phyloP scores from a whole-genome alignment of 2,888 invertebrate species.

The Ametastegia equiseti region DNA sequence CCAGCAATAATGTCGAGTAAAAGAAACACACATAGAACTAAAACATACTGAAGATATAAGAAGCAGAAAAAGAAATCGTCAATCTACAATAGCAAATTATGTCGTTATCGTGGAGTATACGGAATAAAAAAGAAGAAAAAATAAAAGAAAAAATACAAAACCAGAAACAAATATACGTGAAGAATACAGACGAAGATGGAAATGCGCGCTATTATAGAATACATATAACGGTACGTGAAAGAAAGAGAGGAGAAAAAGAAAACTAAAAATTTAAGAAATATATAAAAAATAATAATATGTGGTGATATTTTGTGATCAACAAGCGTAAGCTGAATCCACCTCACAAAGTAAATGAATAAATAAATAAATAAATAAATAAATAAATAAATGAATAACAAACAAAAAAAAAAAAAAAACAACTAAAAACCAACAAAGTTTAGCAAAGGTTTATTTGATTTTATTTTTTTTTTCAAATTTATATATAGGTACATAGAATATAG shows the following conservation, averaged over 20 bases:
- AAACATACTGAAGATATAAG: too few relatives aligned
- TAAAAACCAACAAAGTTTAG: slow-evolving; percentile 41
- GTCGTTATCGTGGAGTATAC: too few relatives aligned
- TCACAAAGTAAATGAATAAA: slow-evolving; percentile 9
- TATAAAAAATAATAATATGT: too few relatives aligned
- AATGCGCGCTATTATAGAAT: slow-evolving; percentile 24
- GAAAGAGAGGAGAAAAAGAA: too few relatives aligned
- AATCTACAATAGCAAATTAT: too few relatives aligned
- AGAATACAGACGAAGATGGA: background rate
- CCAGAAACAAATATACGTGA: background rate
- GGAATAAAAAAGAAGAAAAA: background rate
- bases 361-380: background rate
- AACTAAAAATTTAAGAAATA: background rate
- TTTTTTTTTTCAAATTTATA: too few relatives aligned
- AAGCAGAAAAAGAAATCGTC: too few relatives aligned
- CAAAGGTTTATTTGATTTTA: slow-evolving; percentile 23
- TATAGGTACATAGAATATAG: background rate
- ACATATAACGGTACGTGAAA: slow-evolving; percentile 18
- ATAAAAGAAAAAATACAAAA: background rate
- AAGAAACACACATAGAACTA: too few relatives aligned
- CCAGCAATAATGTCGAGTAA: too few relatives aligned
- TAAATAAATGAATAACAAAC: background rate
- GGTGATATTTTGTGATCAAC: slow-evolving; percentile 56
- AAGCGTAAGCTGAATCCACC: slow-evolving; percentile 51
- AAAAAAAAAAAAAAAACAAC: slow-evolving; percentile 31